Conservation (phyloP, 2,888 invertebrate genomes). For the Silvanus unidentatus region DNA sequence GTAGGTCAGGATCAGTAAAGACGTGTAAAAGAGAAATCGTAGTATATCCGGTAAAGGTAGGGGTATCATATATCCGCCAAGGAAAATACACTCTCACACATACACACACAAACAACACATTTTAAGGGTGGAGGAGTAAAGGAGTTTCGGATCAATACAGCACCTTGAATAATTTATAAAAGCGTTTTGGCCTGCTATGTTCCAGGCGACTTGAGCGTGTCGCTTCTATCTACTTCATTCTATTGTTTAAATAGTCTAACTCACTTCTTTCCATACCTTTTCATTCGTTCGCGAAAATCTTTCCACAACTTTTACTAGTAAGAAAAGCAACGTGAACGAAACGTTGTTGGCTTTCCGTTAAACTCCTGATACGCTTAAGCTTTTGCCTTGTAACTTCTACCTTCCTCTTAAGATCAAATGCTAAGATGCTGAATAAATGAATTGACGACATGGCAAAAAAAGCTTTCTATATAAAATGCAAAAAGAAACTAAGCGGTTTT, state of each 20-base stretch:
- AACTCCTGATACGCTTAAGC: constrained; percentile 8
- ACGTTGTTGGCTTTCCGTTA: too few relatives aligned
- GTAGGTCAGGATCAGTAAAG: constrained; percentile 15
- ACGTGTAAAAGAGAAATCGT: constrained; percentile 4
- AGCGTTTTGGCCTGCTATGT: constrained; percentile 43
- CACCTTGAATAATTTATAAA: constrained; percentile 47
- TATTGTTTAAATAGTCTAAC: constrained; percentile 36
- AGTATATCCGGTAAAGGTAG: constrained; percentile 7
- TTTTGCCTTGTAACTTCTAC: constrained; percentile 6
- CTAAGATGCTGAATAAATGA: constrained; percentile 12
- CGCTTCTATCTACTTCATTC: constrained; percentile 29
- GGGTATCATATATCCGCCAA: constrained; percentile 10
- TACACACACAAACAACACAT: too few relatives aligned
- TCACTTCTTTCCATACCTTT: constrained; percentile 23
- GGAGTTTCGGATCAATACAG: constrained; percentile 44
- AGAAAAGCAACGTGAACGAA: too few relatives aligned
- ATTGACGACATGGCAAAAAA: constrained; percentile 5
- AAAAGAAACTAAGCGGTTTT: constrained; percentile 2
- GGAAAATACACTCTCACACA: constrained; percentile 16
- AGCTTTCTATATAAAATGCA: not conserved
- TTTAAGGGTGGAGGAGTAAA: constrained; percentile 29
- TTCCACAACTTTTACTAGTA: constrained; percentile 15
- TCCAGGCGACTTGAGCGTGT: constrained; percentile 35
- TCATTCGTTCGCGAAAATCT: constrained; percentile 12
- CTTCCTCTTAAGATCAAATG: constrained; percentile 10